Conservation (phyloP, 2,888 invertebrate genomes). For the Dryobotodes eremita region DNA sequence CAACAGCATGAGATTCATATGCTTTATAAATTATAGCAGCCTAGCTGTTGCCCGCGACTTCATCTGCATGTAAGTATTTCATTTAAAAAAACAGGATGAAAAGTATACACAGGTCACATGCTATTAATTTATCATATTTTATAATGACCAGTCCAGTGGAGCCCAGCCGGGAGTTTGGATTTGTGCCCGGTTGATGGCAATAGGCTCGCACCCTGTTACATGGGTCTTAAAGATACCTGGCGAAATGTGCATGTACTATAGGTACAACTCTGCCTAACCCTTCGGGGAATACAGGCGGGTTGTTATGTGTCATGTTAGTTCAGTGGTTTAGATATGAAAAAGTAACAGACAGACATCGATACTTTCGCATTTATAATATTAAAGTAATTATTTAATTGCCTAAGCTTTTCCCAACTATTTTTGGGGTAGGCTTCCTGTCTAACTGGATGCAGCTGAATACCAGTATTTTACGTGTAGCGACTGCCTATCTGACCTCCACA, state of each 20-base stretch:
- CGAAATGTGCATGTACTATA: too few species aligned
- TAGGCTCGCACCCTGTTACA: too few species aligned
- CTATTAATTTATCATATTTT: neutral
- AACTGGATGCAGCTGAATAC: neutral
- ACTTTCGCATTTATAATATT: neutral
- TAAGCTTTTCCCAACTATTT: neutral
- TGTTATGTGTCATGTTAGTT: too few species aligned
- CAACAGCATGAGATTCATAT: neutral
- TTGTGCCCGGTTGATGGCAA: too few species aligned
- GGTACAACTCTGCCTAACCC: too few species aligned
- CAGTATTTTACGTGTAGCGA: too few species aligned
- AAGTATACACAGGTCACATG: neutral
- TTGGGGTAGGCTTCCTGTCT: neutral
- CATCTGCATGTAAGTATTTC: neutral
- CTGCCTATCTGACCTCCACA: too few species aligned
- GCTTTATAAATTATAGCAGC: neutral
- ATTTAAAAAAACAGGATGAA: neutral
- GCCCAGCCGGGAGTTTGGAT: too few species aligned
- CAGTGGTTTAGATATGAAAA: neutral
- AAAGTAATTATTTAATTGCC: neutral
- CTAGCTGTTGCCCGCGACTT: neutral
- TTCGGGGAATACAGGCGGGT: too few species aligned
- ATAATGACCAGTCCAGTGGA: neutral
- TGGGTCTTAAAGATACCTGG: too few species aligned
- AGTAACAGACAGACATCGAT: neutral